These are phyloP conservation scores for Lophotriccus pileatus DNA, from an alignment of 2,797 vertebrate species.

Conservation along the genomic window DNA sequence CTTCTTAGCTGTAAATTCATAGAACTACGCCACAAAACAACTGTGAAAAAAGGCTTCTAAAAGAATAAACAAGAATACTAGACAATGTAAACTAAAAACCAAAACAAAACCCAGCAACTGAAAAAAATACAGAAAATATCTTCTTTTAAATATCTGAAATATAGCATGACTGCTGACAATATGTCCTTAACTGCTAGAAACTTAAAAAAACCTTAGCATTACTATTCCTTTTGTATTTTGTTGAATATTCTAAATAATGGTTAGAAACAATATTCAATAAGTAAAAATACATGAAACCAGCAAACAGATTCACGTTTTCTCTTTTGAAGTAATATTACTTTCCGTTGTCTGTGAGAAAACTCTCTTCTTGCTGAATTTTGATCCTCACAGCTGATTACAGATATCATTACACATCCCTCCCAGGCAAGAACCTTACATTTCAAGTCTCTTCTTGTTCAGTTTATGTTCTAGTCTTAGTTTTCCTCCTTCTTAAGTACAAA, in stretches of 20 bases:
- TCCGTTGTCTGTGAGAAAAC: neutral
- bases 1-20: neutral
- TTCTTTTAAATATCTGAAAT: neutral
- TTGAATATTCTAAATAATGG: neutral
- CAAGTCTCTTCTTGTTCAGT: neutral
- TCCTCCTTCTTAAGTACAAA: neutral
- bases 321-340: neutral
- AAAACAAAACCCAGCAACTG: neutral
- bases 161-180: neutral
- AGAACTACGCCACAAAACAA: neutral
- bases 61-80: neutral
- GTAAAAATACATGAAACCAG: neutral
- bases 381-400: neutral
- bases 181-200: neutral
- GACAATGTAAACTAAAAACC: neutral
- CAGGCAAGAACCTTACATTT: neutral
- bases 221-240: neutral
- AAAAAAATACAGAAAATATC: neutral
- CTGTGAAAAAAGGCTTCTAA: neutral
- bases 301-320: neutral
- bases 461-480: neutral
- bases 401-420: neutral
- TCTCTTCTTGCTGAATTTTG: neutral
- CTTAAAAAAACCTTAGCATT: neutral
- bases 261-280: neutral